Evolutionary conservation across 2,888 invertebrate genomes (phyloP), one percentile per base, ranked within the genome.

Genomic region (Troides aeacus): DNA sequence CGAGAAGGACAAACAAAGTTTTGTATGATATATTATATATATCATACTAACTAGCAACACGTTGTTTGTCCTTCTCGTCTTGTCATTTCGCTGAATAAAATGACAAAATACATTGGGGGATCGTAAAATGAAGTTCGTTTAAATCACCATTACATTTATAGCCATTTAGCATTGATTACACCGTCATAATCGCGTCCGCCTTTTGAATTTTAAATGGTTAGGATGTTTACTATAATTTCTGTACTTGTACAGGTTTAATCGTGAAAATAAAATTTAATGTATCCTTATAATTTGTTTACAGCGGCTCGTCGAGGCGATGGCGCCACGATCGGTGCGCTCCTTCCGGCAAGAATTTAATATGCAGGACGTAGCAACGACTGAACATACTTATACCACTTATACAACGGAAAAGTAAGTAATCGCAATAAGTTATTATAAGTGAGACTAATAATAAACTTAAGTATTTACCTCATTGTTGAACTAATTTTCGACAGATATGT

Each of bases 341-440:
- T 97, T 97, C 94, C 95, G 97, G 78, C 96, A 96, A 73, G 97
- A 97, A 87, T 96, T 97, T 90, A 96, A 95, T 87, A 94, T 95
- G 90, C 94, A 94, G 76, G 94, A 94, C 84, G 93, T 95, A 86
- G 94, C 94, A 75, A 93, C 93, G 74, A 94, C 94, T 75, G 95
- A 95, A 79, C 94, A 94, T 70, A 95, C 94, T 64, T 95, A 94
- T 68, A 94, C 95, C 7, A 94, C 95, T 17, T 95, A 94, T 86
- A 94, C 92, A 70, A 82, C 92, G 66, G 92, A 93, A 76, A 92
- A 93, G 95, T 95, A 89, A 95, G 95, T 95, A 71, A 24, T 58
- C 57, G 21, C 46, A 42, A 68, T 39, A 56, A 36, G 15, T 24
- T 46, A 50, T 50, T 21, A 62, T 46, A 62, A 21, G 8, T 15